phyloP scores from a whole-genome alignment of 2,888 invertebrate genomes.

The Panopea generosa region DNA sequence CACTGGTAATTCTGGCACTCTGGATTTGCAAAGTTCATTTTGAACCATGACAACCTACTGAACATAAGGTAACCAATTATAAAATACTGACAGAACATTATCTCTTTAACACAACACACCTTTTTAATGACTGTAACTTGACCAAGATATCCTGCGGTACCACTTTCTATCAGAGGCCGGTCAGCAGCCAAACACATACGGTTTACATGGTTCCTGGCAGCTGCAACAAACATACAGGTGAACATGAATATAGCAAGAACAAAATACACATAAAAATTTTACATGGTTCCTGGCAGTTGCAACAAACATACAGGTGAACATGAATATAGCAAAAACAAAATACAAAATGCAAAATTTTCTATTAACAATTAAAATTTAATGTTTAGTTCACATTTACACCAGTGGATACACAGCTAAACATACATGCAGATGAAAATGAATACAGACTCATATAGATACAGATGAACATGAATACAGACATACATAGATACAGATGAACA shows the following conservation, averaged over 20 bases:
- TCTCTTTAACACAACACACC: slow-evolving; percentile 67
- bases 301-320: slow-evolving; percentile 30
- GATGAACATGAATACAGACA: too few species aligned
- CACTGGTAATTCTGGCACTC: too few species aligned
- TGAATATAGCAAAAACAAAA: neutral
- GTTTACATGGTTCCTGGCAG: slow-evolving; percentile 99
- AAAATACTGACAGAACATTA: neutral
- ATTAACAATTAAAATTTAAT: too few species aligned
- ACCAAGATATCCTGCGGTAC: slow-evolving; percentile 98
- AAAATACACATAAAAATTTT: slow-evolving; percentile 94
- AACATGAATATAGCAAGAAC: neutral
- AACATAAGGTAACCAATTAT: too few species aligned
- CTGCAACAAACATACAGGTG: slow-evolving; percentile 82
- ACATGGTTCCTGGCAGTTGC: slow-evolving; percentile 97
- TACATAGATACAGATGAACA: too few species aligned
- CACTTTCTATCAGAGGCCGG: slow-evolving; percentile 97
- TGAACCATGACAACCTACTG: too few species aligned
- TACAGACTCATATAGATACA: too few species aligned
- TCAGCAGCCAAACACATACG: slow-evolving; percentile 98
- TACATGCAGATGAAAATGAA: neutral
- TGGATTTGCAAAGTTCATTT: too few species aligned
- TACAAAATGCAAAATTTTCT: slow-evolving; percentile 48
- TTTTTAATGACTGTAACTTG: slow-evolving; percentile 88
- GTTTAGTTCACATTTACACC: slow-evolving; percentile 99
- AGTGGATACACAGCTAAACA: slow-evolving; percentile 90